Percentiles rank a stretch among this genome's conserved stretches.
Evolutionary conservation across 2,888 invertebrate genomes (phyloP).

Genomic region (Hoplodrina blanda): DNA sequence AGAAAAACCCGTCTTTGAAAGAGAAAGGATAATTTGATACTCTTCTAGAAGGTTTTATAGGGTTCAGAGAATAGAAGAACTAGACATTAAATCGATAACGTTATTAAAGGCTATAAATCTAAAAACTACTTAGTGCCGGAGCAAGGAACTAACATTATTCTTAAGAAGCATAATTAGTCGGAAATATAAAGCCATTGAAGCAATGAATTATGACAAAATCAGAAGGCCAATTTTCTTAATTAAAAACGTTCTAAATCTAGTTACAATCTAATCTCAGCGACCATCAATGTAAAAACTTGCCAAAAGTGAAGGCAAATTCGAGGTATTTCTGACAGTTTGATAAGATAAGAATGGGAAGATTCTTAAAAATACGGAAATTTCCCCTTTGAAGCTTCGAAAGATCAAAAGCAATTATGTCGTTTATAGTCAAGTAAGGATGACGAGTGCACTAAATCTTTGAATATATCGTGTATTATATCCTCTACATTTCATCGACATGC

Average conservation of each 20-base stretch:
- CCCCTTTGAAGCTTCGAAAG: too few species aligned
- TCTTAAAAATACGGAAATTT: too few species aligned
- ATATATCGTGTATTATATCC: too few species aligned
- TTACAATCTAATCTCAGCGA: too few species aligned
- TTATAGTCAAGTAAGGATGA: conserved; percentile 8
- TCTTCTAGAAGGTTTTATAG: neutral
- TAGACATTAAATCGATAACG: conserved; percentile 7
- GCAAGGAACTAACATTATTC: conserved; percentile 5
- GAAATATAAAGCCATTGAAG: neutral
- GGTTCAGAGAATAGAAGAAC: neutral
- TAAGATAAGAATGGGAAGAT: too few species aligned
- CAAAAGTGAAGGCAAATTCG: too few species aligned
- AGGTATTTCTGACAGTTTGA: too few species aligned
- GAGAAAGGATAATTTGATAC: neutral
- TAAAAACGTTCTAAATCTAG: too few species aligned
- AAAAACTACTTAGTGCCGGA: conserved; percentile 1
- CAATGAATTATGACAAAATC: neutral
- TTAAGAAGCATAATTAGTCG: neutral
- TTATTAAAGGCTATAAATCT: conserved; percentile 4
- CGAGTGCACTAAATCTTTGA: neutral
- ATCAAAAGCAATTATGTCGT: neutral
- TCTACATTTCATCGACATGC: conserved; percentile 9
- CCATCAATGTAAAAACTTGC: too few species aligned
- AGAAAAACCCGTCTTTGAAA: neutral
- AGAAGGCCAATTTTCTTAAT: neutral